Conservation (phyloP, 1,140 invertebrate genomes). For the Zaprionus lachaisei region DNA sequence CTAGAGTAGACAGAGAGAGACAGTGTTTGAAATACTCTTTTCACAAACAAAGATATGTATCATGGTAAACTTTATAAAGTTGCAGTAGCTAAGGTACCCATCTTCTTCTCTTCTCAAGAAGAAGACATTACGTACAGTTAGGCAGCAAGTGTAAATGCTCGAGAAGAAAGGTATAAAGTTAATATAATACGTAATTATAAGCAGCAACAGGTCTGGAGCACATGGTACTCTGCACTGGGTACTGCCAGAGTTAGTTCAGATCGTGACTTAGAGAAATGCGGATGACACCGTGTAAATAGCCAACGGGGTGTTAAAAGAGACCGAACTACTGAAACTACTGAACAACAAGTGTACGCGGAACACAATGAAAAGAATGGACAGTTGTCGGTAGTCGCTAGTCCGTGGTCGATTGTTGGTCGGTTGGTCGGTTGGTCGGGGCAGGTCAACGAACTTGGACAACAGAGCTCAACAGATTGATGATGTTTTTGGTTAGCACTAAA, state of each 20-base stretch:
- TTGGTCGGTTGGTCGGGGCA: not conserved
- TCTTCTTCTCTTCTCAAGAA: not conserved
- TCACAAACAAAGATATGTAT: not conserved
- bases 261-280: constrained; percentile 67
- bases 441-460: constrained; percentile 52
- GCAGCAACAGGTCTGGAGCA: constrained; percentile 6
- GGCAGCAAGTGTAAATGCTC: constrained; percentile 48
- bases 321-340: constrained; percentile 64
- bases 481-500: constrained; percentile 35
- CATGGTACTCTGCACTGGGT: constrained; percentile 2
- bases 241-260: constrained; percentile 30
- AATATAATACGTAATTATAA: constrained; percentile 73
- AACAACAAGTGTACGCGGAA: constrained; percentile 63
- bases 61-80: not conserved
- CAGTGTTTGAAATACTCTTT: constrained; percentile 6
- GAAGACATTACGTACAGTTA: constrained; percentile 57
- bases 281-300: constrained; percentile 62
- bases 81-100: not conserved
- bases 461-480: constrained; percentile 21
- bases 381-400: constrained; percentile 44
- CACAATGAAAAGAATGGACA: constrained; percentile 56
- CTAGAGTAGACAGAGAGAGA: not conserved
- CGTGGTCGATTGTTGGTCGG: not conserved
- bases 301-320: constrained; percentile 35
- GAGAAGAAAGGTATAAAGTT: constrained; percentile 40